A percentile compares a stretch with the other conserved stretches of the same genome.
phyloP scores from a whole-genome alignment of 2,797 vertebrate genomes.

The Tauraco hartlaubi region DNA sequence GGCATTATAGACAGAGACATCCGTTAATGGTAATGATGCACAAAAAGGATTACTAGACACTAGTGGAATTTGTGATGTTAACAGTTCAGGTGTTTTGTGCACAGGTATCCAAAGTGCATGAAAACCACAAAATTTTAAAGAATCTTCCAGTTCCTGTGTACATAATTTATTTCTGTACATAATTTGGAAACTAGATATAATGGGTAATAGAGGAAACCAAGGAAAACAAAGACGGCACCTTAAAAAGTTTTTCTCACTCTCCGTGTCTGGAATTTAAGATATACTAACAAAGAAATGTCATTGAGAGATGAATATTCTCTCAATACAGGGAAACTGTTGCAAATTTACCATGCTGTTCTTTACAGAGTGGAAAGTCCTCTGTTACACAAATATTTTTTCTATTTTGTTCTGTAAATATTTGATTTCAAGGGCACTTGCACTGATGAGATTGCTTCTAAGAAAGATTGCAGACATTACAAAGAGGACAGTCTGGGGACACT shows the following conservation, averaged over 20 bases:
- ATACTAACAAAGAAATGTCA: background rate
- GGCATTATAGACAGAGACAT: background rate
- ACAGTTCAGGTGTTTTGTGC: background rate
- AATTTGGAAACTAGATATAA: background rate
- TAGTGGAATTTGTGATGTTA: background rate
- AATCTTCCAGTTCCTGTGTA: background rate
- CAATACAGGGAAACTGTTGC: background rate
- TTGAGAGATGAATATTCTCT: background rate
- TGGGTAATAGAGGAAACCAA: background rate
- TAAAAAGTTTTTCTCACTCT: background rate
- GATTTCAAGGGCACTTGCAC: background rate
- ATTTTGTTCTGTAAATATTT: slow-evolving; percentile 6
- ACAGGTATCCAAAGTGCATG: background rate
- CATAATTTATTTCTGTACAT: background rate
- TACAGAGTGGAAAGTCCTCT: background rate
- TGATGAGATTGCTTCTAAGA: background rate
- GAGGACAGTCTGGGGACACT: background rate
- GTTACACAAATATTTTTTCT: background rate
- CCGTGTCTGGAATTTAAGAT: background rate
- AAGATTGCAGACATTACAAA: background rate
- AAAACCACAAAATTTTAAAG: background rate
- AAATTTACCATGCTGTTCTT: background rate
- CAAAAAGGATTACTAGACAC: background rate
- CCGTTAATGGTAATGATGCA: background rate
- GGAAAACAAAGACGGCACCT: background rate